Evolutionary conservation across 2,113 vertebrate genomes (phyloP).

Genomic region (Pungitius pungitius): DNA sequence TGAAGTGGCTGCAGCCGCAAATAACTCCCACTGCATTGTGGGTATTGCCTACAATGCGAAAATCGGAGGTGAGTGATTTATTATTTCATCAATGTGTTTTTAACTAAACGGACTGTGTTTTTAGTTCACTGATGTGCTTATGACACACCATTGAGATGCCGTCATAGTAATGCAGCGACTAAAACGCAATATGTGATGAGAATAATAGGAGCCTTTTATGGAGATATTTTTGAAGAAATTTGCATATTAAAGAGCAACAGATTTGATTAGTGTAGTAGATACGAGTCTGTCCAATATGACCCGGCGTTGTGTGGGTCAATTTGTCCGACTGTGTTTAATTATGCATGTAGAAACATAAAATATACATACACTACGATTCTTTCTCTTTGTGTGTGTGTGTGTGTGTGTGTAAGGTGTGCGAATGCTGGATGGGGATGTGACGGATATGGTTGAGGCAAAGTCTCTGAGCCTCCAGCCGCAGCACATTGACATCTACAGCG

Average conservation of each 20-base stretch:
- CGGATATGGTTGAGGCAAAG: slow-evolving; percentile 98
- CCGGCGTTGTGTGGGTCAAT: neutral
- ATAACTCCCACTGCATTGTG: slow-evolving; percentile 98
- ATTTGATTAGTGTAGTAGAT: neutral
- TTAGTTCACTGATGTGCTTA: neutral
- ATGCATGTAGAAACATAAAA: too few relatives aligned
- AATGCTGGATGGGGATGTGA: slow-evolving; percentile 98
- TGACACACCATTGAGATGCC: neutral
- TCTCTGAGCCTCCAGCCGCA: slow-evolving; percentile 95
- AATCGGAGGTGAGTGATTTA: slow-evolving; percentile 89
- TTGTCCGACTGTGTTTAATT: neutral
- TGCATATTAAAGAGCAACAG: neutral
- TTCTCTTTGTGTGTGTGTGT: slow-evolving; percentile 10
- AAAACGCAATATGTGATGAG: neutral
- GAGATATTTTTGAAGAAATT: neutral
- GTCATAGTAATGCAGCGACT: neutral
- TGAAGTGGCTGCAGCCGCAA: slow-evolving; percentile 96
- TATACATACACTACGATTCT: too few relatives aligned
- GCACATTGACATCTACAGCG: slow-evolving; percentile 97
- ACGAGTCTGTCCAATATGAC: neutral
- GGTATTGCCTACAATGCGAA: slow-evolving; percentile 97
- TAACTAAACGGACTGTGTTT: neutral
- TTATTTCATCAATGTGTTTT: neutral
- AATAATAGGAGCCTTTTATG: neutral
- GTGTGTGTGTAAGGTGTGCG: slow-evolving; percentile 86